Evolutionary conservation across 2,113 vertebrate genomes (phyloP), one percentile per base, ranked within the genome.

Genomic region (Prionailurus viverrinus): DNA sequence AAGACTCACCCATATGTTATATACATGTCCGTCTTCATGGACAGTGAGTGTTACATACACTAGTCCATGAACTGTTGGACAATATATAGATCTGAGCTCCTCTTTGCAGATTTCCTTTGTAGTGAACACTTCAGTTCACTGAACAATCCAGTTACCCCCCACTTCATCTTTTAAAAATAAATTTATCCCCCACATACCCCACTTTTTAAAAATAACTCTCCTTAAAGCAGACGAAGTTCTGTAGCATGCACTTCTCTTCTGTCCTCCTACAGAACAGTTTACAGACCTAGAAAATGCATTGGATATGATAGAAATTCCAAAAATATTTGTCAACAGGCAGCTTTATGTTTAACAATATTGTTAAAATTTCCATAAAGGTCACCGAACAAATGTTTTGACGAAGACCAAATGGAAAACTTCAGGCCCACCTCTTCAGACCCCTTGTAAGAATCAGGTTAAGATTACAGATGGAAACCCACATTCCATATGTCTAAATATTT

Each of bases 81-180:
- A 83, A 82, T 29, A 81, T 1, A n/a, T 11, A 18, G 39, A 85
- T 51, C 69, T 92, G 66, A 51, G 45, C 16, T 82, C 66, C 61
- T n/a, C 33, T 93, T 88, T 95, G 76, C 71, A 83, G 53, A 86
- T 87, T 94, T 76, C 74, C 63, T 88, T 87, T 88, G n/a, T 41
- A 92, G 73, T 36, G n/a, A 96, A 87, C 11, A 91, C 84, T 91
- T 88, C 18, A 68, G 19, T 51, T 91, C 81, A 92, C 3, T 91
- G 10, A 94, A 81, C 36, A 96, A 94, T 81, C 58, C 23, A 92
- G 92, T 18, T 81, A 82, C 4, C 53, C 85, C 41, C 45, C 61
- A 29, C 65, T 69, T 89, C 87, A 21, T 58, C 27, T 96, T 97
- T 79, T 65, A 94, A 93, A 94, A 96, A 73, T 89, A 85, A 78